Evolutionary conservation across 2,797 vertebrate species (phyloP).

Genomic region (Myoxocephalus aenaeus): DNA sequence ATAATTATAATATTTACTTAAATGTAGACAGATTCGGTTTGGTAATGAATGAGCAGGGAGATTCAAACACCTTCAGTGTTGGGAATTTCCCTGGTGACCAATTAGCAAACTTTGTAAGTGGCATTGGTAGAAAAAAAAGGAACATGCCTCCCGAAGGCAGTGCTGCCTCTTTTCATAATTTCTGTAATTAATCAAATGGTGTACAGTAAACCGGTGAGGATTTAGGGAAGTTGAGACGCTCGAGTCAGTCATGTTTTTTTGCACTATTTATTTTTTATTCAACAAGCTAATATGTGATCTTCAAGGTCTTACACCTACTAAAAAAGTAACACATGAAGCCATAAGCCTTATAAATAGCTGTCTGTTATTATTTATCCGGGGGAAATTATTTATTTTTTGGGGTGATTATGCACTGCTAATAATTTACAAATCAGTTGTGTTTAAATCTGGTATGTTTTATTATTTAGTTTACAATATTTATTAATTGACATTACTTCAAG

Average conservation of each 20-base stretch:
- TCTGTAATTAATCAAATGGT: conserved; percentile 57
- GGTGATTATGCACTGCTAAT: neutral
- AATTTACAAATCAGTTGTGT: neutral
- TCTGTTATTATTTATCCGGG: neutral
- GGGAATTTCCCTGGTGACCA: conserved; percentile 60
- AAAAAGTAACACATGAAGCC: neutral
- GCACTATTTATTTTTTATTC: neutral
- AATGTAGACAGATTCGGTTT: conserved; percentile 29
- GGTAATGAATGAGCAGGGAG: conserved; percentile 51
- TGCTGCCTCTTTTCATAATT: conserved; percentile 43
- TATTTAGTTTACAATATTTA: neutral
- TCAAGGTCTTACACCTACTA: neutral
- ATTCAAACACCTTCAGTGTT: conserved; percentile 48
- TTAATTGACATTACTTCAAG: neutral
- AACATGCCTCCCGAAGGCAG: conserved; percentile 40
- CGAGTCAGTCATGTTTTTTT: conserved; percentile 31
- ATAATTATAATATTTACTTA: conserved; percentile 49
- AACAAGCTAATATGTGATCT: neutral
- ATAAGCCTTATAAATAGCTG: neutral
- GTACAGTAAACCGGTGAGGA: conserved; percentile 40
- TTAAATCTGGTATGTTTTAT: neutral
- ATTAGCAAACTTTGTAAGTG: conserved; percentile 67
- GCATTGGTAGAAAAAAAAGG: conserved; percentile 30
- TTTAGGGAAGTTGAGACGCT: conserved; percentile 35
- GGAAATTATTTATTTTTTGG: neutral